Evolutionary conservation across 2,888 invertebrate genomes (phyloP).

Genomic region (Nephrotoma guestfalica): DNA sequence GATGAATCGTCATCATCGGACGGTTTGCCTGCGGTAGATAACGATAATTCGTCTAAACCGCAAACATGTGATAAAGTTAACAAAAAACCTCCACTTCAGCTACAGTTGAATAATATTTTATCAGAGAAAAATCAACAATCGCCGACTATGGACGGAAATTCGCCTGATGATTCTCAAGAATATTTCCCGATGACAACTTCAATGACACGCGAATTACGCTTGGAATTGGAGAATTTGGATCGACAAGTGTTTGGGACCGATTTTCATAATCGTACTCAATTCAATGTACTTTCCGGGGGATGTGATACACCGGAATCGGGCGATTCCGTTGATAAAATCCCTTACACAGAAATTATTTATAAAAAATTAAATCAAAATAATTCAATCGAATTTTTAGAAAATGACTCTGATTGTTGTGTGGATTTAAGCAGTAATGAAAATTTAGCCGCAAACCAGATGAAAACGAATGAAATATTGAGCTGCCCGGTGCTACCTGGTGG

Average conservation of each 20-base stretch:
- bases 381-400: conserved; percentile 3
- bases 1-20: conserved; percentile 32
- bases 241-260: conserved; percentile 62
- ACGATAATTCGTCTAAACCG: conserved; percentile 18
- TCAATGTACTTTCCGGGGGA: conserved; percentile 9
- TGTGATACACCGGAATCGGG: conserved; percentile 9
- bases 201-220: conserved; percentile 65
- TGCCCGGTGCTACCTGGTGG: conserved; percentile 20
- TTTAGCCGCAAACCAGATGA: not conserved
- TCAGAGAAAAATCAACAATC: conserved; percentile 17
- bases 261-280: conserved; percentile 14
- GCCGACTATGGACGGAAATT: conserved; percentile 39
- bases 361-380: conserved; percentile 25
- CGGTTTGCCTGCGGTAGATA: conserved; percentile 27
- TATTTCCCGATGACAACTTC: conserved; percentile 81
- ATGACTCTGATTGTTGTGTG: not conserved
- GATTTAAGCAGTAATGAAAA: not conserved
- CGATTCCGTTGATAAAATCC: conserved; percentile 6
- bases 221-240: conserved; percentile 72
- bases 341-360: conserved; percentile 22
- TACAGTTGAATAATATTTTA: conserved; percentile 19
- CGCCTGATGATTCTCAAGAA: conserved; percentile 67
- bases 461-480: conserved; percentile 15
- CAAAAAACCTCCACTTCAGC: conserved; percentile 10
- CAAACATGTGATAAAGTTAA: not conserved